Base-by-base conservation (phyloP, 1,140 invertebrate genomes). In the Coenobita brevimanus region DNA sequence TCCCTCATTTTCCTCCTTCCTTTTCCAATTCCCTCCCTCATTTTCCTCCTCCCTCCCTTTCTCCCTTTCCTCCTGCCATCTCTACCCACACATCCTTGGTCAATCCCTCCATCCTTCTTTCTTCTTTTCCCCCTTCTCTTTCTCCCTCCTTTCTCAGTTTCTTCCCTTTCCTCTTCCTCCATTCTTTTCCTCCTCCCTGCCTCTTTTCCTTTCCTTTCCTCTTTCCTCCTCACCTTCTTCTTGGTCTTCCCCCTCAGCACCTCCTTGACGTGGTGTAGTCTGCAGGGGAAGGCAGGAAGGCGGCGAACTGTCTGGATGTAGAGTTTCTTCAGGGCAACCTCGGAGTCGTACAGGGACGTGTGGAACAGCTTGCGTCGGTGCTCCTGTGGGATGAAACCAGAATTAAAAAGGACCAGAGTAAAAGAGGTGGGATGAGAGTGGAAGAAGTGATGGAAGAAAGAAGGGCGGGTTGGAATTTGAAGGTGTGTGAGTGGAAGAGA, bases 301-400 rank as follows among this genome's bases (percentile, higher is more conserved):
- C 95, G 93, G 89, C 94, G 94, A 91, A 94, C 95, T 82, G 94
- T 95, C 90, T 95, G 95, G 46, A 95, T 93, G 92, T 96, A 96
- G 33, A 95, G 92, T 88, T 95, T 94, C 91, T 96, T 96, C 89
- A 96, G 92, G 87, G 95, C 95, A 8, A 94, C 91, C 91, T 95
- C 95, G 41, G 93, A 95, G 89, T 96, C 95, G 90, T 95, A 96
- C 17, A 95, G 93, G 13, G 94, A 94, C 3, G 94, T 94, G 90
- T 96, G 95, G 91, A 95, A 95, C 24, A 96, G 91, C 91, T 95
- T 95, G 78, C 95, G 93, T 92, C 95, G 94, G 92, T 96, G 94
- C 92, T 96, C 94, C 96, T 96, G 92, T 0, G 62, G 38, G 38
- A n/a, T n/a, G n/a, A n/a, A n/a, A n/a, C n/a, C n/a, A n/a, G n/a